A percentile compares a stretch with the other conserved stretches of the same genome.
Conservation (phyloP, 2,888 invertebrate species). For the Drosophila macrospina region DNA sequence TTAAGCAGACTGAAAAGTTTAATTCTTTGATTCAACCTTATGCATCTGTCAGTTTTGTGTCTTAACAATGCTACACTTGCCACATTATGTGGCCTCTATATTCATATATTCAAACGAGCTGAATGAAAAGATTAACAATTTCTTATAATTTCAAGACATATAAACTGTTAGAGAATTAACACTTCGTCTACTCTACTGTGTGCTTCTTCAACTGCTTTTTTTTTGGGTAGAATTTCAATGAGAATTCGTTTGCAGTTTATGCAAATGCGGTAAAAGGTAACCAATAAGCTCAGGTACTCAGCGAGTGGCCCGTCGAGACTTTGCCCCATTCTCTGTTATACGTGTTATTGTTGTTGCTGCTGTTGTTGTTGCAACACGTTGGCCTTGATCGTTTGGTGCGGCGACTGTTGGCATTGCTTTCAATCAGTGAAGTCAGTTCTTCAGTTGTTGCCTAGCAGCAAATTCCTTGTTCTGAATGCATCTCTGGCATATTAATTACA, state of each 20-base stretch:
- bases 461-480: constrained; percentile 7
- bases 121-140: no score
- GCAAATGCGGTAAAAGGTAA: constrained; percentile 43
- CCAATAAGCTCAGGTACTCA: constrained; percentile 21
- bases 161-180: background rate
- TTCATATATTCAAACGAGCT: no score
- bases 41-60: no score
- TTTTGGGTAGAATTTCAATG: constrained; percentile 2
- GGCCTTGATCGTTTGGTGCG: constrained; percentile 44
- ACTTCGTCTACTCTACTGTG: background rate
- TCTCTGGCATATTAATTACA: constrained; percentile 50
- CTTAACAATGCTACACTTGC: no score
- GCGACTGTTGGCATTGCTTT: constrained; percentile 11
- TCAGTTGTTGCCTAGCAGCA: constrained; percentile 9
- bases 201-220: background rate
- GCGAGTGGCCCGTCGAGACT: constrained; percentile 9
- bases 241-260: constrained; percentile 35
- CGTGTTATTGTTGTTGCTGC: background rate
- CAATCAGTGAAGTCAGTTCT: constrained; percentile 16
- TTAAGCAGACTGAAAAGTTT: no score
- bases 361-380: constrained; percentile 19
- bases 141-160: background rate
- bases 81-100: no score
- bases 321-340: background rate
- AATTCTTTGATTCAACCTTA: no score